These are phyloP conservation scores for Cephonodes hylas DNA, from an alignment of 2,888 invertebrate genomes.

Conservation along the genomic window DNA sequence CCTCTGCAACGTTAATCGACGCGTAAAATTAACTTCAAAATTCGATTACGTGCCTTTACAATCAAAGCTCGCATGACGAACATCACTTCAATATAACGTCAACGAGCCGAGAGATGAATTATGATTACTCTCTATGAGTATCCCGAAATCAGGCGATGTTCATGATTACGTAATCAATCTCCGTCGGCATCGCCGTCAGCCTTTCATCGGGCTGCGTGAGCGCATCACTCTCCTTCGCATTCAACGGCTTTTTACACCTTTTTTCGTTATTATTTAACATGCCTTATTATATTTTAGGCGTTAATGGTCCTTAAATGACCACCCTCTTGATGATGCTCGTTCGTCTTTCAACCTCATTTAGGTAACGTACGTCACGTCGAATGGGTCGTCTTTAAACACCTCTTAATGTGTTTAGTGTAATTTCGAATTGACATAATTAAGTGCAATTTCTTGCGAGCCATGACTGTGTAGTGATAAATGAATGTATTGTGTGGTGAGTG, in stretches of 20 bases:
- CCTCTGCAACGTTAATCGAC: constrained; percentile 34
- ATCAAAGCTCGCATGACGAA: constrained; percentile 44
- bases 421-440: neutral
- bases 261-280: constrained; percentile 73
- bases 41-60: constrained; percentile 42
- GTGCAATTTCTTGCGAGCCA: neutral
- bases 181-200: constrained; percentile 67
- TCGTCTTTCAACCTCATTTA: constrained; percentile 43
- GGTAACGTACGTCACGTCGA: constrained; percentile 43
- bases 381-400: constrained; percentile 50
- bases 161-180: constrained; percentile 79
- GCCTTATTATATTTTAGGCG: constrained; percentile 71
- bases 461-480: neutral
- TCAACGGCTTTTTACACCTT: constrained; percentile 71
- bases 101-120: constrained; percentile 75
- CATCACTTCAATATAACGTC: constrained; percentile 54
- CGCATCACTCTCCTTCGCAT: constrained; percentile 63
- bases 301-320: constrained; percentile 72
- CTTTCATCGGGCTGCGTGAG: constrained; percentile 70
- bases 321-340: constrained; percentile 60
- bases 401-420: constrained; percentile 32
- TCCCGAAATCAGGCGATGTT: constrained; percentile 70
- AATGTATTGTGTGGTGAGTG: neutral
- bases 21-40: constrained; percentile 51
- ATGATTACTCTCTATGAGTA: constrained; percentile 74